Percentiles rank a stretch among this genome's conserved stretches.
phyloP scores from a whole-genome alignment of 2,797 vertebrate genomes.

The Oreortyx pictus region DNA sequence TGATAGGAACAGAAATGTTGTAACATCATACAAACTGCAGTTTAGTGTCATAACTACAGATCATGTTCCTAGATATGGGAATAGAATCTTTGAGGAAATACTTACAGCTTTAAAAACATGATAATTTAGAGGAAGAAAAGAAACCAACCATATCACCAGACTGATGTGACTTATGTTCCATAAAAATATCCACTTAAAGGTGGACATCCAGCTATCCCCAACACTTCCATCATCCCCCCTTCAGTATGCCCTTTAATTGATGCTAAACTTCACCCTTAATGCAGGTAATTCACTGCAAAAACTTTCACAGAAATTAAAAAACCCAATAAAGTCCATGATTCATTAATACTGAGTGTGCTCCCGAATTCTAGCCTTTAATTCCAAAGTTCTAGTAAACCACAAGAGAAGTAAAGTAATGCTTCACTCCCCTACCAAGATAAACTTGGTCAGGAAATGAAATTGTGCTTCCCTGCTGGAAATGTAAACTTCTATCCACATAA shows the following conservation, averaged over 20 bases:
- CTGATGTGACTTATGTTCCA: neutral
- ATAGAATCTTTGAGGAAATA: neutral
- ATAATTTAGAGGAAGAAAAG: neutral
- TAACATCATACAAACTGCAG: neutral
- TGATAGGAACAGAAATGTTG: neutral
- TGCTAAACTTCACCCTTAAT: neutral
- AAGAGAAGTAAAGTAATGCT: neutral
- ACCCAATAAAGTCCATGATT: neutral
- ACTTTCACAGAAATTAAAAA: neutral
- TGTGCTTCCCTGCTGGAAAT: neutral
- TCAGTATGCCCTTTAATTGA: fast-evolving
- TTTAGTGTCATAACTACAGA: neutral
- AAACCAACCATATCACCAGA: neutral
- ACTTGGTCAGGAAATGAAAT: neutral
- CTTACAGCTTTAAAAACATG: neutral
- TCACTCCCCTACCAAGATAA: neutral
- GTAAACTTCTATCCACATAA: neutral
- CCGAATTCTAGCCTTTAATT: neutral
- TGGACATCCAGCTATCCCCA: fast-evolving
- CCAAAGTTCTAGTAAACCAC: neutral
- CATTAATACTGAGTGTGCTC: neutral
- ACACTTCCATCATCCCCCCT: fast-evolving
- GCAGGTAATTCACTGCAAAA: neutral
- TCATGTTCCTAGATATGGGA: neutral
- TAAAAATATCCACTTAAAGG: neutral